Base-by-base conservation (phyloP, 2,113 vertebrate species). In the Suricata suricatta region DNA sequence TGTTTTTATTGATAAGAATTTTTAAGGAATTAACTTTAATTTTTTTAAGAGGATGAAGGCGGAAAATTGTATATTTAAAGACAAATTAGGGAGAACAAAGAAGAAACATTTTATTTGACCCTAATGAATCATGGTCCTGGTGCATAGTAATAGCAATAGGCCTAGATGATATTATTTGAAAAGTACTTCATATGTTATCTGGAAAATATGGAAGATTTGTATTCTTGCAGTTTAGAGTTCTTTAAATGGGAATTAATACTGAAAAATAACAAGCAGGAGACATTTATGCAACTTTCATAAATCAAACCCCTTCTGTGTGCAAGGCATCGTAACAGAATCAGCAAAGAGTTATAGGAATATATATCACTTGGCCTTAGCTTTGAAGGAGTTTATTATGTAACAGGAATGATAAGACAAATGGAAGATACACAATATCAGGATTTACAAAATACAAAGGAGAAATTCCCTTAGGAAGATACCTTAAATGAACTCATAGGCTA, bases 151-250 rank as follows among this genome's bases (percentile, higher is more conserved):
- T 76, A 69, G 19, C 69, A 31, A 31, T 7, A 63, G 82, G 90
- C 13, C 6, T 94, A 66, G 63, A 77, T 81, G 13, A 93, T 91
- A 19, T 93, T 23, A 90, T 13, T 9, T 88, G 64, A 83, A 23
- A 79, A 84, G 41, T 86, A 31, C 35, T 90, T 96, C 83, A 31
- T 64, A 11, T 83, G 5, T 63, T 88, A 13, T 69, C 38, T 90
- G 69, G 60, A 89, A 93, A 74, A 92, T 27, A 72, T 68, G 25
- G 31, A 79, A 60, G 64, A 88, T 72, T 97, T 92, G 41, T 35
- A 57, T 69, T 96, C 93, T 47, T 92, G 9, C n/a, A 92, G 29
- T 54, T 90, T 79, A 84, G 57, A n/a, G 6, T 95, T 95, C 80
- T 94, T 87, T 85, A 80, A 96, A n/a, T 74, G 72, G 83, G 60